A percentile compares a stretch with the other conserved stretches of the same genome.
phyloP scores from a whole-genome alignment of 2,888 invertebrate species.

The Mythimna loreyi region DNA sequence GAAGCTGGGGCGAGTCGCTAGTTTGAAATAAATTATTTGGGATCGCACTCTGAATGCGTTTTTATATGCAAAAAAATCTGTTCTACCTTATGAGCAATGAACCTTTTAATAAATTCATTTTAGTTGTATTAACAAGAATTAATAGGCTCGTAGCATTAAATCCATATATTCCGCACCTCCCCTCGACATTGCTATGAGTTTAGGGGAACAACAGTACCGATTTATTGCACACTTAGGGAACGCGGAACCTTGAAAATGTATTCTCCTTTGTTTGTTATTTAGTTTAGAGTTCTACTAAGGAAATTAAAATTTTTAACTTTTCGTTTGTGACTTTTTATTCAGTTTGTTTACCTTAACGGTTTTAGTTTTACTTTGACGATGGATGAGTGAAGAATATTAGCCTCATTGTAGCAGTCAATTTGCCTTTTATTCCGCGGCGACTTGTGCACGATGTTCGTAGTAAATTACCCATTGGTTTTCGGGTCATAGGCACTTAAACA shows the following conservation, averaged over 20 bases:
- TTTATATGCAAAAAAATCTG: no score
- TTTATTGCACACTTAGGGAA: conserved; percentile 56
- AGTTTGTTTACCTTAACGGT: neutral
- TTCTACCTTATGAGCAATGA: neutral
- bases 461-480: no score
- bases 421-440: no score
- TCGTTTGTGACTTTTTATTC: conserved; percentile 19
- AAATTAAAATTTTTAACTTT: conserved; percentile 35
- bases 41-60: no score
- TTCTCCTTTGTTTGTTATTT: conserved; percentile 54
- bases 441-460: no score
- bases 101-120: conserved; percentile 39
- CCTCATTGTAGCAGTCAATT: no score
- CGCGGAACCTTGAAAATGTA: conserved; percentile 37
- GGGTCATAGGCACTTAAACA: no score
- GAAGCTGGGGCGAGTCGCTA: no score
- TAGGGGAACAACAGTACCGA: conserved; percentile 44
- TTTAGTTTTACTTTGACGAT: neutral
- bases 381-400: no score
- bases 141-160: conserved; percentile 34
- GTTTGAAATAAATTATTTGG: no score
- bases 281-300: conserved; percentile 28
- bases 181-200: conserved; percentile 42
- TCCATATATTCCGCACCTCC: conserved; percentile 44
- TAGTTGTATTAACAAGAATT: conserved; percentile 29